phyloP scores from a whole-genome alignment of 2,113 vertebrate genomes.

The Machaerirhynchus nigripectus region DNA sequence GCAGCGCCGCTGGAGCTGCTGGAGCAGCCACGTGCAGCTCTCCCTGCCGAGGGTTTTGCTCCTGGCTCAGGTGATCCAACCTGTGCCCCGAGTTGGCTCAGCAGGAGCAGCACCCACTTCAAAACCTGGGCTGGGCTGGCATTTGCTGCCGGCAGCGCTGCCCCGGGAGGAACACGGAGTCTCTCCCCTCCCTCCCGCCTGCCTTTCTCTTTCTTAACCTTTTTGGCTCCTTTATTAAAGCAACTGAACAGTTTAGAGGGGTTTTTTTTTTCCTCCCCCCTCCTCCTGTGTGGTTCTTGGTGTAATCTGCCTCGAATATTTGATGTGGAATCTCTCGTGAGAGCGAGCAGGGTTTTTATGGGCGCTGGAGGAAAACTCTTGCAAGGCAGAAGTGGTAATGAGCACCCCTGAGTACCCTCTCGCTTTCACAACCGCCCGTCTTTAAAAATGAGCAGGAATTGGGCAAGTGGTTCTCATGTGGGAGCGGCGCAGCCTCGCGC shows the following conservation, averaged over 20 bases:
- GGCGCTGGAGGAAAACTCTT: constrained; percentile 18
- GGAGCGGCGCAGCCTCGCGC: background rate
- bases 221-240: constrained; percentile 41
- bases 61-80: background rate
- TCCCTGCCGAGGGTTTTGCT: background rate
- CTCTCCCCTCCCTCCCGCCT: background rate
- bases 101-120: background rate
- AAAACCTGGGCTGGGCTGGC: background rate
- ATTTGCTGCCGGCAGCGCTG: background rate
- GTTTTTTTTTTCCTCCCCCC: too few relatives aligned
- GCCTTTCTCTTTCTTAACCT: background rate
- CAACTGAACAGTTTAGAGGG: constrained; percentile 19
- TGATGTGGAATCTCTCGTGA: constrained; percentile 21
- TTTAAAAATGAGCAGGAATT: constrained; percentile 41
- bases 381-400: constrained; percentile 54
- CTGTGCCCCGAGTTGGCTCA: background rate
- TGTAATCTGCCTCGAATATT: constrained; percentile 46
- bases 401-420: constrained; percentile 54
- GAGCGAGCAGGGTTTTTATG: background rate
- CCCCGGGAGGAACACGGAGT: background rate
- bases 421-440: background rate
- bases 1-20: background rate
- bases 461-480: constrained; percentile 18
- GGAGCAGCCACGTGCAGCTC: background rate
- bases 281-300: background rate